Evolutionary conservation across 1,140 invertebrate genomes (phyloP).

Genomic region (Cardiocondyla obscurior): DNA sequence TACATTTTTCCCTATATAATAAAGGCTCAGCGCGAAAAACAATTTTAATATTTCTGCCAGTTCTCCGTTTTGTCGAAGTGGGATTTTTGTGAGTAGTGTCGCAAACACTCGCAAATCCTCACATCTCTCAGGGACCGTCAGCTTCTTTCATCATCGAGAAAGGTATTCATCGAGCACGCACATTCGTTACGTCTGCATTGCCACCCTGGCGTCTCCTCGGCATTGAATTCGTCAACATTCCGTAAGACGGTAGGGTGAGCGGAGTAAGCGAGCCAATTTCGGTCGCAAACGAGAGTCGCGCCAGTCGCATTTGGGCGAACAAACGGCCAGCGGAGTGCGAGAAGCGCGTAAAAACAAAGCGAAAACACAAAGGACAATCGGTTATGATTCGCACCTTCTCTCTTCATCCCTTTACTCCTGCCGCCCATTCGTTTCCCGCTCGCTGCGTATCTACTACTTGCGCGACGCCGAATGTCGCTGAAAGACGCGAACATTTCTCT

Average conservation of each 20-base stretch:
- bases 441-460: slow-evolving; percentile 34
- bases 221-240: slow-evolving; percentile 25
- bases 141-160: slow-evolving; percentile 25
- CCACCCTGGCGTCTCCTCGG: background rate
- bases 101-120: slow-evolving; percentile 23
- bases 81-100: background rate
- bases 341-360: slow-evolving; percentile 70
- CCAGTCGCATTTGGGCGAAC: slow-evolving; percentile 25
- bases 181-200: slow-evolving; percentile 14
- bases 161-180: slow-evolving; percentile 10
- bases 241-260: background rate
- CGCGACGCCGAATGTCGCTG: slow-evolving; percentile 29
- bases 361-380: slow-evolving; percentile 72
- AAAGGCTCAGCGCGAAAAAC: background rate
- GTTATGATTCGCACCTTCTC: slow-evolving; percentile 70
- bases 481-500: slow-evolving; percentile 64
- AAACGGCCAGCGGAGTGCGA: slow-evolving; percentile 63
- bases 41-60: background rate
- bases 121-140: background rate
- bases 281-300: slow-evolving; percentile 21
- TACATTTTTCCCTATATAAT: background rate
- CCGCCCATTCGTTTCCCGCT: background rate
- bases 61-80: background rate
- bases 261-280: slow-evolving; percentile 45
- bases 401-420: background rate